Conservation (phyloP, 92 coral and sea anemone species). For the Palythoa caribaeorum region DNA sequence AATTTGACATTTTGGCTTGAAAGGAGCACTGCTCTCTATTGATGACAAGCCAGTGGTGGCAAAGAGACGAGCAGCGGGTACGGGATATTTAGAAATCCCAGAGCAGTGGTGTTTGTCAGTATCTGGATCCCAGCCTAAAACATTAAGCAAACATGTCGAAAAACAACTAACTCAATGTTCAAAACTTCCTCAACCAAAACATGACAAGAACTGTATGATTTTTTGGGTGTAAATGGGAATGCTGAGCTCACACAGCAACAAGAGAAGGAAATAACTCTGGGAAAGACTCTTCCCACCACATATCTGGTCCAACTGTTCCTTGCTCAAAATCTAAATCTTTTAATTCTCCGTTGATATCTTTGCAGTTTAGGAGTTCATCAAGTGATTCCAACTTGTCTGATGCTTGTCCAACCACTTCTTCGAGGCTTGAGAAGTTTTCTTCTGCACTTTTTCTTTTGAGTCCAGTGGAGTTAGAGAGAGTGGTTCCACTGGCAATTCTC, state of each 20-base stretch:
- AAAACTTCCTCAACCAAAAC: slow-evolving; percentile 21
- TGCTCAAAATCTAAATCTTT: slow-evolving; percentile 80
- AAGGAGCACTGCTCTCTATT: background rate
- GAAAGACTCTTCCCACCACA: slow-evolving; percentile 99
- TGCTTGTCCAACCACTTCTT: slow-evolving; percentile 80
- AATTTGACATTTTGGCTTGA: background rate
- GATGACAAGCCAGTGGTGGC: background rate
- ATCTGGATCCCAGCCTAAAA: background rate
- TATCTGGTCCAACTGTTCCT: slow-evolving; percentile 78
- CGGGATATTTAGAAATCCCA: background rate
- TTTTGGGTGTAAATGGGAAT: background rate
- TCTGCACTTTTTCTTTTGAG: slow-evolving; percentile 60
- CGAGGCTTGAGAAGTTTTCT: slow-evolving; percentile 64
- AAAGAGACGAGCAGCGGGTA: background rate
- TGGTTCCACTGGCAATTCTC: slow-evolving; percentile 46
- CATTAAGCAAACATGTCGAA: slow-evolving; percentile 9
- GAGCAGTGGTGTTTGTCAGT: background rate
- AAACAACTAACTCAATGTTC: slow-evolving; percentile 11
- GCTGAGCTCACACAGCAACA: slow-evolving; percentile 76
- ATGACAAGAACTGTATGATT: slow-evolving; percentile 9
- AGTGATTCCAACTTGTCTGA: slow-evolving; percentile 75
- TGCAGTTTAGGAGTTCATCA: slow-evolving; percentile 81
- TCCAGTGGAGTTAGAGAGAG: slow-evolving; percentile 53
- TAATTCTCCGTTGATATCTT: slow-evolving; percentile 78
- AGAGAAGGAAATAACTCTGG: slow-evolving; percentile 94